Evolutionary conservation across 2,797 vertebrate genomes (phyloP), one percentile per base, ranked within the genome.

Genomic region (Nyctalus aviator): DNA sequence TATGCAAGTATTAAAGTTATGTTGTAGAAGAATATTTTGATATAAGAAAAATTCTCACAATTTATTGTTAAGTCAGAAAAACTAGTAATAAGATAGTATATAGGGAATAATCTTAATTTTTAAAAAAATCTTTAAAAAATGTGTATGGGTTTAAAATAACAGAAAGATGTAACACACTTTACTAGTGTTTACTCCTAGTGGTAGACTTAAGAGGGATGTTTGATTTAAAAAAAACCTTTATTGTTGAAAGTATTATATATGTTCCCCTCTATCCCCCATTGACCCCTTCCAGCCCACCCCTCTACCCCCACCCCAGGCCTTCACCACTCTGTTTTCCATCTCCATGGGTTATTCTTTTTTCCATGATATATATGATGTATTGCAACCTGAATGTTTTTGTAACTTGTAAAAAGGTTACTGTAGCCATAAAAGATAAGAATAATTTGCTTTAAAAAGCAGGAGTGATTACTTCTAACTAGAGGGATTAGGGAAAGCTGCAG

Each of bases 31-130:
- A 83, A 35, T 90, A 64, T 89, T 95, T 89, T 87, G 23, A 17
- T 46, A 12, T 27, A 27, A 35, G 13, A 76, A 75, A 91, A 91
- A 77, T 59, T 25, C 7, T 78, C 48, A 78, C 10, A 21, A 62
- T 12, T 76, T 68, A 85, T 53, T 88, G 15, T 44, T 81, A 79
- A 81, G 55, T 44, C 21, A 69, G n/a, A 68, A 89, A 93, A 86
- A 82, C 35, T 64, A 89, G n/a, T 75, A 77, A 86, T 55, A 8
- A 89, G 62, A 75, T 48, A 93, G 18, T 59, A 81, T 35, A 77
- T 8, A 53, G 53, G 13, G 2, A 82, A 69, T 86, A n/a, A 64
- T 44, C 13, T 46, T 87, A 88, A 84, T 37, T 90, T 69, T 66
- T 18, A 1, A 3, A 6, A 11, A 68, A 68, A 46, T 9, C 7